These are phyloP conservation scores for Pelodiscus sinensis DNA, from an alignment of 2,113 vertebrate genomes.

Conservation along the genomic window DNA sequence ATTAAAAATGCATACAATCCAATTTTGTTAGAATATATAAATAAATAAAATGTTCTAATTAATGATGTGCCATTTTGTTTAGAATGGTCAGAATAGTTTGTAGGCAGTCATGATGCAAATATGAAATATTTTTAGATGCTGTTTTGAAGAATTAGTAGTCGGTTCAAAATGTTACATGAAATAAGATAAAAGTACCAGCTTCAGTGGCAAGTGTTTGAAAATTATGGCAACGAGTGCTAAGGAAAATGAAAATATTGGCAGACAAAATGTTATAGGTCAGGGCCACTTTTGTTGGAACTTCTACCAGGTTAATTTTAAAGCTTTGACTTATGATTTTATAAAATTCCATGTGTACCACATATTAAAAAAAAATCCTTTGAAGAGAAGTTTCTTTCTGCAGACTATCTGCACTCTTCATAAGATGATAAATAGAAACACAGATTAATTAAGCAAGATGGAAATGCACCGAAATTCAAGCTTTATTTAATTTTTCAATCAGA, in stretches of 20 bases:
- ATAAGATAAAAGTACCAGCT: not conserved
- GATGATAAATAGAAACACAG: not conserved
- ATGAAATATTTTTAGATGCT: not conserved
- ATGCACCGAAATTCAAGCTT: conserved; percentile 6
- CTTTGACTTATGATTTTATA: conserved; percentile 18
- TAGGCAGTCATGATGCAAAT: not conserved
- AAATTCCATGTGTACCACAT: not conserved
- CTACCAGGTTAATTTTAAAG: conserved; percentile 33
- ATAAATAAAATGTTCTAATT: not conserved
- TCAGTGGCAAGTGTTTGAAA: not conserved
- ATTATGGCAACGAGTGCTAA: not conserved
- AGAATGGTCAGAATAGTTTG: not conserved
- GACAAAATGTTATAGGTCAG: not conserved
- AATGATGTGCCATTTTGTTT: not conserved
- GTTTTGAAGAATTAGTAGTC: not conserved
- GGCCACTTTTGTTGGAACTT: conserved; percentile 11
- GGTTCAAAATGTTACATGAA: not conserved
- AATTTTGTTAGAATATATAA: not conserved
- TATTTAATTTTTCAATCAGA: conserved; percentile 76
- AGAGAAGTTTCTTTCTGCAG: not conserved
- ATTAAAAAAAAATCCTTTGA: not conserved
- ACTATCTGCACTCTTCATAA: accelerated
- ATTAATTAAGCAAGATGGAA: not conserved
- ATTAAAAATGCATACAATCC: not conserved
- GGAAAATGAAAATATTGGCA: not conserved